These are phyloP conservation scores for Dicaeum eximium DNA, from an alignment of 2,113 vertebrate genomes.

Conservation along the genomic window DNA sequence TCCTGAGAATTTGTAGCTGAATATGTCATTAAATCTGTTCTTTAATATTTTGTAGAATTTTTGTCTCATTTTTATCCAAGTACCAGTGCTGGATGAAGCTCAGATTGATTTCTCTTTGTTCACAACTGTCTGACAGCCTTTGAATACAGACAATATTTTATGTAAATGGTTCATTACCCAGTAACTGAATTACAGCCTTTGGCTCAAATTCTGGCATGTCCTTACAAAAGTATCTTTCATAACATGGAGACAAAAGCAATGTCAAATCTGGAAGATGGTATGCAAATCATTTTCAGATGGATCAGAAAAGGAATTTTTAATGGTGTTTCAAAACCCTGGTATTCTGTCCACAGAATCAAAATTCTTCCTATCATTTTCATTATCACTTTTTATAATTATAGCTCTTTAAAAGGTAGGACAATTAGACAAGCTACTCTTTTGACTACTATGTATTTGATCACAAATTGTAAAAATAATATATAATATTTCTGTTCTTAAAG, in stretches of 20 bases:
- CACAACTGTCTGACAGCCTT: neutral
- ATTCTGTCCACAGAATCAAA: neutral
- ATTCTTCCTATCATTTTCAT: neutral
- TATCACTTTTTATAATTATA: neutral
- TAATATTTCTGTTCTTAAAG: neutral
- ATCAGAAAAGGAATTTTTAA: neutral
- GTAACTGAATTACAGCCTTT: neutral
- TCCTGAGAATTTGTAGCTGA: neutral
- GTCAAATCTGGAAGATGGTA: neutral
- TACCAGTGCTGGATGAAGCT: neutral
- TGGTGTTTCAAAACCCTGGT: neutral
- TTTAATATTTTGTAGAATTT: neutral
- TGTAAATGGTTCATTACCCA: neutral
- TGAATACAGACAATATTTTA: neutral
- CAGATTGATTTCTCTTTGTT: neutral
- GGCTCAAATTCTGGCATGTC: neutral
- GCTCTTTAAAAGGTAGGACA: neutral
- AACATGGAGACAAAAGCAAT: neutral
- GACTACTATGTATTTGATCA: neutral
- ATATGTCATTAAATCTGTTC: neutral
- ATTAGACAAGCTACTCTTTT: neutral
- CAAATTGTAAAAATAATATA: neutral
- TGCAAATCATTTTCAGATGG: neutral
- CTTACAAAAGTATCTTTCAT: neutral
- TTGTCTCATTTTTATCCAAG: neutral